Evolutionary conservation across 2,113 vertebrate species (phyloP), one percentile per base, ranked within the genome.

Genomic region (Garra rufa): DNA sequence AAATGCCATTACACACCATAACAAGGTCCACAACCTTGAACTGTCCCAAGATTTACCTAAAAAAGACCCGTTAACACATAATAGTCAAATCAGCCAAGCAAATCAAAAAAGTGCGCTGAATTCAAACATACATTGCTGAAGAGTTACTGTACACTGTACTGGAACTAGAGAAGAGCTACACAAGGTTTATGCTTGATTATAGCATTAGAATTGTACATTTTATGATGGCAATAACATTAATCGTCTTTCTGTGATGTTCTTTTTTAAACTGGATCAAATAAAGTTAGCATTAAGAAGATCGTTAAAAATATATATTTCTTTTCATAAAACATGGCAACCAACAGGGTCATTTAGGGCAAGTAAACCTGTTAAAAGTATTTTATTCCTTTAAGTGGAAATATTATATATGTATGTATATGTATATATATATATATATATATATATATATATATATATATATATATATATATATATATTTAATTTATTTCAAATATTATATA

Each of bases 11-110:
- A 70, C 38, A 77, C 57, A 81, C 65, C 44, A 83, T 77, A 83
- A 71, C 83, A 87, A 88, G 87, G 86, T 89, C 86, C 77, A 81
- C 83, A 81, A 87, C 90, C 89, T 91, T 90, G 87, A 90, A 88
- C 83, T 79, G 48, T 77, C 67, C 48, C 67, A 61, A 24, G 81
- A n/a, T 76, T 82, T 55, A 76, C 82, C 50, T 71, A 41, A 75
- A 76, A 38, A 50, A 69, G 38, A 50, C 69, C 52, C 17, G 63
- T 69, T 73, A 52, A 41, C 52, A 57, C 41, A 15, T 73, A 85
- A 55, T 67, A 48, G 76, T 34, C 74, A 82, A 83, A 21, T 80
- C 59, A 55, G 11, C 38, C n/a, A 26, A 63, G 6, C 34, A 67
- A 65, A 67, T 57, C 7, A 74, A 67, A 80, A 21, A 21, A 59